Conservation (phyloP, 2,888 invertebrate genomes). For the Aporophyla lueneburgensis region DNA sequence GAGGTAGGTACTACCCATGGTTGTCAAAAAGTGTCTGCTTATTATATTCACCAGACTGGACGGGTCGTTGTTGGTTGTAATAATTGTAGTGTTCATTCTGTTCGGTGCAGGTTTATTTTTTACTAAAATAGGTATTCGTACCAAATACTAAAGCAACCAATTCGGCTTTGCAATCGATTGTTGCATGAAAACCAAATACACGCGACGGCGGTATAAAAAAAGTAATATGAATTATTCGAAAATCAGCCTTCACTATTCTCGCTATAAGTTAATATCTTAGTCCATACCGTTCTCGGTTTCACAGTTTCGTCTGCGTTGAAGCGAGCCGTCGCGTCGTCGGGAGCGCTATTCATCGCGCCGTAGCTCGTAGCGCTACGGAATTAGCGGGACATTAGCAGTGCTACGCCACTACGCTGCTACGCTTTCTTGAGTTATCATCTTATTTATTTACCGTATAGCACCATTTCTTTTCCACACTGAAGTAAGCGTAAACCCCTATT, state of each 20-base stretch:
- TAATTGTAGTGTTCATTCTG: not conserved
- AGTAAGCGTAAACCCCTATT: not conserved
- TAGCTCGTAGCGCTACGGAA: conserved; percentile 52
- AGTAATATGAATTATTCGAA: too few species aligned
- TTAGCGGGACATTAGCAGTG: conserved; percentile 38
- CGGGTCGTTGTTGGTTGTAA: not conserved
- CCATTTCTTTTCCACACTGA: not conserved
- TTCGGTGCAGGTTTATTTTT: not conserved
- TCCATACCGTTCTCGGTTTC: conserved; percentile 20
- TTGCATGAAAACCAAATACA: not conserved
- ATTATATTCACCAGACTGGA: not conserved
- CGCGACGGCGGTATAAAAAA: too few species aligned
- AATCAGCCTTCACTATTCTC: not conserved
- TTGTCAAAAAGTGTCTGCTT: not conserved
- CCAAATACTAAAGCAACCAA: too few species aligned
- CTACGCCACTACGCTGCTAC: conserved; percentile 40
- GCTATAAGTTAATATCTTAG: not conserved
- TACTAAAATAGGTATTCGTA: not conserved
- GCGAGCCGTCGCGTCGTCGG: conserved; percentile 15
- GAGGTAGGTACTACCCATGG: not conserved
- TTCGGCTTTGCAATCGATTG: not conserved
- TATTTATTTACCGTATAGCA: not conserved
- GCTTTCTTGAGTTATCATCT: conserved; percentile 10
- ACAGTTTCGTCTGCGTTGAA: conserved; percentile 25
- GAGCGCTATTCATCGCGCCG: conserved; percentile 39